Percentiles rank a stretch among this genome's conserved stretches.
Conservation (phyloP, 2,888 invertebrate genomes). For the Macrosiphum euphorbiae region DNA sequence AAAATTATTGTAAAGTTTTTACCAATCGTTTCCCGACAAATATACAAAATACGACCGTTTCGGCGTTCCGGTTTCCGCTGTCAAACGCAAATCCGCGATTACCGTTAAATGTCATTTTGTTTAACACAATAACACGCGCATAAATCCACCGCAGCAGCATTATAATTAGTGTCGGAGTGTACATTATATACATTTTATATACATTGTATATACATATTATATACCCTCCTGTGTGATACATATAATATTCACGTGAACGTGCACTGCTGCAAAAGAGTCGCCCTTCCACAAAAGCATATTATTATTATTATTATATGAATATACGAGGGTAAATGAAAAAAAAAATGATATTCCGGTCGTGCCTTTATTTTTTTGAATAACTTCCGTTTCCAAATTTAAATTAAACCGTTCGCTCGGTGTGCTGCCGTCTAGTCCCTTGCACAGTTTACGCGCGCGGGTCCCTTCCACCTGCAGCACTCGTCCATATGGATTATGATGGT, state of each 20-base stretch:
- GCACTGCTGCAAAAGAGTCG: background rate
- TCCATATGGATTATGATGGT: background rate
- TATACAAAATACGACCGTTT: background rate
- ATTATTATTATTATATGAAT: background rate
- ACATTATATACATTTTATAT: background rate
- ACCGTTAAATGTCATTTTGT: slow-evolving; percentile 1
- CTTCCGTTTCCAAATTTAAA: slow-evolving; percentile 40
- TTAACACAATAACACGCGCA: background rate
- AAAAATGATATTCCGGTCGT: background rate
- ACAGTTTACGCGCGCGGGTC: background rate
- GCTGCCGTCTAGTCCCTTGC: background rate
- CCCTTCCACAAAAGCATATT: background rate
- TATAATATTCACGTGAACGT: background rate
- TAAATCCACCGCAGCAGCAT: background rate
- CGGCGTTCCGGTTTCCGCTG: background rate
- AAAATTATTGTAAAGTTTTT: background rate
- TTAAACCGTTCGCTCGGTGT: background rate
- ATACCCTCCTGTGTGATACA: background rate
- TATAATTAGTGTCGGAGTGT: slow-evolving; percentile 1
- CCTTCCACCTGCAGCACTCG: background rate
- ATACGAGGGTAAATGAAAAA: background rate
- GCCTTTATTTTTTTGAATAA: background rate
- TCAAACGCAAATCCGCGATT: slow-evolving; percentile 6
- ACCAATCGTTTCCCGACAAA: background rate
- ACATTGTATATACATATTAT: background rate